Percentiles rank a stretch among this genome's conserved stretches.
Evolutionary conservation across 2,888 invertebrate species (phyloP).

Genomic region (Amphipyra tragopoginis): DNA sequence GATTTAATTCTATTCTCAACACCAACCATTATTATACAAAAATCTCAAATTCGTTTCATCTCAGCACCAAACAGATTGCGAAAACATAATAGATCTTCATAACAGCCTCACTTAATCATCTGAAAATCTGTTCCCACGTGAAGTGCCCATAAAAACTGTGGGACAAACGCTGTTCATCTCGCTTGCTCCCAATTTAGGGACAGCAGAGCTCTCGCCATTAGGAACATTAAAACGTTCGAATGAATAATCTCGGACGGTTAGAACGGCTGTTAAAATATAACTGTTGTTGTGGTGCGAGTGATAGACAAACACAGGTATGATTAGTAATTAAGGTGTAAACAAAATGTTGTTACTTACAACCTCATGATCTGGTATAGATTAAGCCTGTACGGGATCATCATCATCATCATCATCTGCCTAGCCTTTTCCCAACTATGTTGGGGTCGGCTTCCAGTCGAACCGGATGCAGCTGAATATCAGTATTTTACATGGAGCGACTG

Average conservation of each 20-base stretch:
- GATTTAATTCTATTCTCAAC: not conserved
- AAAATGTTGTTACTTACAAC: too few species aligned
- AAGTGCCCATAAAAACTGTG: slow-evolving; percentile 47
- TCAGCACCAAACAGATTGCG: not conserved
- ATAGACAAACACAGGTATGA: not conserved
- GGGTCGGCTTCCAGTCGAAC: too few species aligned
- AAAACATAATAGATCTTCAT: slow-evolving; percentile 6
- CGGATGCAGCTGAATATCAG: too few species aligned
- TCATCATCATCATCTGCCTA: too few species aligned
- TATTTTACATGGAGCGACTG: too few species aligned
- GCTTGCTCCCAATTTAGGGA: slow-evolving; percentile 59
- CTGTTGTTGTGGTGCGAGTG: slow-evolving; percentile 27
- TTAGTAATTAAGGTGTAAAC: too few species aligned
- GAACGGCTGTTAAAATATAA: slow-evolving; percentile 62
- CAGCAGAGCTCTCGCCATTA: slow-evolving; percentile 60
- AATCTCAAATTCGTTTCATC: not conserved
- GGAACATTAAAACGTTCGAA: slow-evolving; percentile 65
- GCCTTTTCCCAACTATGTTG: too few species aligned
- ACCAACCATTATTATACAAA: not conserved
- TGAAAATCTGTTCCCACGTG: slow-evolving; percentile 32
- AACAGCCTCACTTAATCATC: slow-evolving; percentile 39
- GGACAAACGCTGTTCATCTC: slow-evolving; percentile 53
- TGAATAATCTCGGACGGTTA: slow-evolving; percentile 69
- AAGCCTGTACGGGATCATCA: too few species aligned
- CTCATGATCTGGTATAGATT: too few species aligned